Conservation (phyloP, 2,113 vertebrate genomes). For the Trochalopteron elliotii region DNA sequence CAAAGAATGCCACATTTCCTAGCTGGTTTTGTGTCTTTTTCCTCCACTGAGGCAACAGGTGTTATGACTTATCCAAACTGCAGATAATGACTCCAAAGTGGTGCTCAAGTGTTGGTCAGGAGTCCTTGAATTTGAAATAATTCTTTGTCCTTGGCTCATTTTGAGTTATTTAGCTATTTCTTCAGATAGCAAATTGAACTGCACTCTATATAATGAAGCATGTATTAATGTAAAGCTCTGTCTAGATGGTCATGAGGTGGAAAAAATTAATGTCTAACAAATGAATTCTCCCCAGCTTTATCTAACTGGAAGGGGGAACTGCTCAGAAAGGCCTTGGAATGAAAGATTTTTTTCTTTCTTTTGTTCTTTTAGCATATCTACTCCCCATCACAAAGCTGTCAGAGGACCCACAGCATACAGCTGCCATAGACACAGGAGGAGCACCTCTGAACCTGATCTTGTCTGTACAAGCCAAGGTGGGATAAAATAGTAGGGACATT, state of each 20-base stretch:
- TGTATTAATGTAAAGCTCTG: not conserved
- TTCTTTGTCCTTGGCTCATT: not conserved
- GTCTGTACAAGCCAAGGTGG: not conserved
- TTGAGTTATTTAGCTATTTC: not conserved
- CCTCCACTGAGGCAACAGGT: not conserved
- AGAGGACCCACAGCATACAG: not conserved
- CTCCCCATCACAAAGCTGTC: rapidly evolving
- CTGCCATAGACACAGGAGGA: not conserved
- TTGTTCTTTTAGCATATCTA: not conserved
- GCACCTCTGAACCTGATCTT: not conserved
- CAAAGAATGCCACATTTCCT: not conserved
- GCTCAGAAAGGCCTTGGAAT: not conserved
- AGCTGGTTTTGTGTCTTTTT: not conserved
- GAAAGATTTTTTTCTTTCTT: not conserved
- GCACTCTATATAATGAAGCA: not conserved
- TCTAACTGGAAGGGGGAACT: not conserved
- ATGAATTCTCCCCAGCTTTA: not conserved
- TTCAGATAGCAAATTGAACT: not conserved
- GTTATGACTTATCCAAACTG: not conserved
- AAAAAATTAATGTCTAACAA: not conserved
- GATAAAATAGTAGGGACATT: not conserved
- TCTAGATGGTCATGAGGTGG: not conserved
- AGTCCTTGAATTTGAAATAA: not conserved
- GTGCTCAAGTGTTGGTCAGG: not conserved
- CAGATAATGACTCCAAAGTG: not conserved